Conservation (phyloP, 2,797 vertebrate species). For the Huso huso region DNA sequence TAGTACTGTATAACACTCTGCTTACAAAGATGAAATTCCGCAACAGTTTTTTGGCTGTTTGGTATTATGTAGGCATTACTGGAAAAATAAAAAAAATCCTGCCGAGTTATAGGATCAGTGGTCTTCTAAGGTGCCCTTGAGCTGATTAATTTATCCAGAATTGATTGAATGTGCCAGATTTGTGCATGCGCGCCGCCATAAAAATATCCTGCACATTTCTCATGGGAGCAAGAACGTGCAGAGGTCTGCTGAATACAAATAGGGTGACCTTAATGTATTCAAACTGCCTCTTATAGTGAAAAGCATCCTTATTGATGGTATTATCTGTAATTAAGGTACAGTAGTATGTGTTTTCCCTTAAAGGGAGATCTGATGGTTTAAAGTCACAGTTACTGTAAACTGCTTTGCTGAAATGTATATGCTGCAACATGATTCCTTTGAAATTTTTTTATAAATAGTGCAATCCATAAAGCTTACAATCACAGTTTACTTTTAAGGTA, state of each 20-base stretch:
- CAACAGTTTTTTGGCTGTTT: no score
- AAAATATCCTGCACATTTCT: not conserved
- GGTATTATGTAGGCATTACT: no score
- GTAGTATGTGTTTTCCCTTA: not conserved
- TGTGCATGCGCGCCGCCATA: not conserved
- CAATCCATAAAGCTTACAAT: not conserved
- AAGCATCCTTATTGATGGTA: not conserved
- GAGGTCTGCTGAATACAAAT: not conserved
- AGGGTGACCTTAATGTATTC: not conserved
- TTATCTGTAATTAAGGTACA: not conserved
- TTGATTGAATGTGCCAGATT: not conserved
- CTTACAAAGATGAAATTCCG: no score
- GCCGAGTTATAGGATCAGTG: not conserved
- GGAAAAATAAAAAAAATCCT: no score
- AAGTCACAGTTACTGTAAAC: not conserved
- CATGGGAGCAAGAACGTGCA: not conserved
- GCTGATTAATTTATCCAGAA: not conserved
- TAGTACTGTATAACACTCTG: no score
- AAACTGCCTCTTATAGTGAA: not conserved
- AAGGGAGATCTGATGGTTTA: not conserved
- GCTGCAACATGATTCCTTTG: not conserved
- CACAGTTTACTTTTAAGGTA: not conserved
- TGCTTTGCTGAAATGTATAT: not conserved
- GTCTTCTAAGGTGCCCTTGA: conserved; percentile 1
- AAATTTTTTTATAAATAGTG: not conserved